Percentiles rank a stretch among this genome's conserved stretches.
These are phyloP conservation scores for Protosalanx chinensis DNA, from an alignment of 2,797 vertebrate species.

Conservation along the genomic window DNA sequence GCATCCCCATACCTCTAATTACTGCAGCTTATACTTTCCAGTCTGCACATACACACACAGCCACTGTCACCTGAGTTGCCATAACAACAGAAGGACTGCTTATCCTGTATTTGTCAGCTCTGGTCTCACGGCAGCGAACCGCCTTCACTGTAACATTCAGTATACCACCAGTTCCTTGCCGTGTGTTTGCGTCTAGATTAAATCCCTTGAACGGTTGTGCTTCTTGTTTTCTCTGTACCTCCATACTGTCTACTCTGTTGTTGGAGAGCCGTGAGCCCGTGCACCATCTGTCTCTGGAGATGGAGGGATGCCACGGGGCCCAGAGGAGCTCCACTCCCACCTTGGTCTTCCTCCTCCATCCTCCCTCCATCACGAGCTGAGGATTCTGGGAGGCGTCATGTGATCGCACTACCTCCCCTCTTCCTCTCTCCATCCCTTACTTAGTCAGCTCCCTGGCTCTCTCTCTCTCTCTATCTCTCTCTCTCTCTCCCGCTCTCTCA, in stretches of 20 bases:
- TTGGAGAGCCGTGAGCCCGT: not conserved
- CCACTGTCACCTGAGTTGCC: constrained; percentile 58
- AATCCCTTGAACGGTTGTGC: not conserved
- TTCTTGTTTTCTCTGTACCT: not conserved
- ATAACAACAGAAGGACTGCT: constrained; percentile 81
- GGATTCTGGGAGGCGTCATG: constrained; percentile 16
- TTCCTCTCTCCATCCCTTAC: constrained; percentile 26
- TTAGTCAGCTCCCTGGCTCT: constrained; percentile 23
- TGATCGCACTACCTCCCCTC: constrained; percentile 25
- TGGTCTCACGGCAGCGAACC: not conserved
- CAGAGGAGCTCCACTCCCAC: not conserved
- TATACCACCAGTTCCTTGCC: not conserved
- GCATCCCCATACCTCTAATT: constrained; percentile 14
- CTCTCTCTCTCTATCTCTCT: constrained; percentile 3
- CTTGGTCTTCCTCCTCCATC: not conserved
- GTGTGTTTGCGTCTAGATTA: not conserved
- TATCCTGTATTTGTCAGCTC: constrained; percentile 71
- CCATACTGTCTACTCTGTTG: not conserved
- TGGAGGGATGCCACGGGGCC: not conserved
- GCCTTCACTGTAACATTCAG: not conserved
- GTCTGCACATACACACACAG: not conserved
- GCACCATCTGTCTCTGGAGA: constrained; percentile 25
- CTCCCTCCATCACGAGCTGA: constrained; percentile 5
- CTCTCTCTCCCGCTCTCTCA: constrained; percentile 8
- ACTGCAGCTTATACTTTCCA: constrained; percentile 3